Conservation (phyloP, 2,113 vertebrate species). For the Syrmaticus mikado region DNA sequence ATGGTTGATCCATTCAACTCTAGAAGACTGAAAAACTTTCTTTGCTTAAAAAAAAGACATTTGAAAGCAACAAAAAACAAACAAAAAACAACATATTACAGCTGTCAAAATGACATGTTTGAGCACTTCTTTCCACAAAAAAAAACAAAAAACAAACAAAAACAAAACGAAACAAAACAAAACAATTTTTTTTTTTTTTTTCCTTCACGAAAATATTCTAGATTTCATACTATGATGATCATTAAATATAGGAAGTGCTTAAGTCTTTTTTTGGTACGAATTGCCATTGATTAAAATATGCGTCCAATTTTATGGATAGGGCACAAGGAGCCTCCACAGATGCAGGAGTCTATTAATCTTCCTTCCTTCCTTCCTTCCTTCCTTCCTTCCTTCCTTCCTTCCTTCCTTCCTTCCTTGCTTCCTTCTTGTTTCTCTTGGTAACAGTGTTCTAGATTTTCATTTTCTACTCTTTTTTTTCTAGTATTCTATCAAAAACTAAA, state of each 20-base stretch:
- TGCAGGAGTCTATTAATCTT: neutral
- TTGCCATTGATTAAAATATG: neutral
- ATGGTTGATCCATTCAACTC: neutral
- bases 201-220: too few relatives aligned
- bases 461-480: neutral
- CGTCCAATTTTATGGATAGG: fast-evolving
- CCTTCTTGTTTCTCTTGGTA: neutral
- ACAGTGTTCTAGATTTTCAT: neutral
- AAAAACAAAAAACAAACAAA: neutral
- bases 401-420: neutral
- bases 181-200: too few relatives aligned
- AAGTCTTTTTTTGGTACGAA: neutral
- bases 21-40: neutral
- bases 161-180: too few relatives aligned
- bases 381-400: too few relatives aligned
- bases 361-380: too few relatives aligned
- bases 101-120: neutral
- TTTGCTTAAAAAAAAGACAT: neutral
- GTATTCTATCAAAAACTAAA: neutral
- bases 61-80: neutral
- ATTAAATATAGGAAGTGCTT: too few relatives aligned
- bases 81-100: neutral
- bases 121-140: neutral
- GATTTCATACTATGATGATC: too few relatives aligned
- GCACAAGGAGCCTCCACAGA: neutral